Evolutionary conservation across 1,140 invertebrate species (phyloP), one percentile per base, ranked within the genome.

Genomic region (Aphelinus certus): DNA sequence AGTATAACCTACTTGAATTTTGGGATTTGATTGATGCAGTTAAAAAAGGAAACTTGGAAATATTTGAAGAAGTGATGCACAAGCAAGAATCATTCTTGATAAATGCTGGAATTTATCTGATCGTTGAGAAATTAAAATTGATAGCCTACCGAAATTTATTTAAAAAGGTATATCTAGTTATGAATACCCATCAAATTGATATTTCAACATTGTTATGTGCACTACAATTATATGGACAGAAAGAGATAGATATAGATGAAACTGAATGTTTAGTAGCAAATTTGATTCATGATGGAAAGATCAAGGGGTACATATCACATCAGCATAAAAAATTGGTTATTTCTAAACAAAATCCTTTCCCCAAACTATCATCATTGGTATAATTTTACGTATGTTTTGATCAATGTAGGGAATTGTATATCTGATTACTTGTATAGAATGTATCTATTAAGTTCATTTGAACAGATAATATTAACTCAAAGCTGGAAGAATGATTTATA

Each of bases 241-340:
- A 93, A 49, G 95, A 97, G 83, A 93, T 98, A 9, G 95, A 97
- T 84, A 89, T 95, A 76, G 97, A 98, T 87, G 97, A 99, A 87
- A 96, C 96, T 1, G 94, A 98, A 82, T 99, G 97, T 88, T 96
- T 99, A 83, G 91, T 99, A 7, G 96, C 97, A 1, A 99, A 98
- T 90, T 90, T 99, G 46, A 99, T 99, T 82, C 96, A 93, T 85
- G 96, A 98, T 84, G 96, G 95, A 1, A 95, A 95, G 89, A 95
- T 97, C 75, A 96, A 99, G 86, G 98, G 98, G 1, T 99, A 99
- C 84, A 98, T 99, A 83, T 98, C 97, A 0, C 94, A 98, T 88
- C 95, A 96, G 75, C 97, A 99, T 87, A 94, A 98, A 84, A 99
- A 98, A 88, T 89, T 99, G 64, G 97, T 99, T 63, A 94, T 99